Base-by-base conservation (phyloP, 2,888 invertebrate genomes). In the Cheilosia grossa region DNA sequence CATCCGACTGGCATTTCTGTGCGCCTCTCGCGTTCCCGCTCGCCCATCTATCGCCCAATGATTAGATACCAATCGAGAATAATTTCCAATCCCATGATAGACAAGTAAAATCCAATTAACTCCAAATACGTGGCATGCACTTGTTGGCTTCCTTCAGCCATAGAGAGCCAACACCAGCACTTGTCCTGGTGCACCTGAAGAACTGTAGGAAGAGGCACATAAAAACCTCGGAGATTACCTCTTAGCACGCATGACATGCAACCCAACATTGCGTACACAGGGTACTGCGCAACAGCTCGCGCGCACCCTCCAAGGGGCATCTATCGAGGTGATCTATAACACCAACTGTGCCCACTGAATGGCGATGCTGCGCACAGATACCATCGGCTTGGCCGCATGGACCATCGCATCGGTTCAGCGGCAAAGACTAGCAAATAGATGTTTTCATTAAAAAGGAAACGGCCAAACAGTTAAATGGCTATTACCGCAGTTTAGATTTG, bases 51-150 rank as follows among this genome's bases (percentile, higher is more conserved):
- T 77, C 75, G 83, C 15, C 61, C 75, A 69, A 85, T 85, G 85
- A 85, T 85, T 80, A 85, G 85, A 85, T 85, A 85, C 85, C 81
- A 72, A 85, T 85, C 81, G 85, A 81, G 81, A 88, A 88, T 88
- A 88, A 87, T 88, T 88, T 87, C 86, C 86, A 87, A 87, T 88
- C 86, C 87, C 88, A 82, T 88, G 88, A 88, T 87, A 87, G 85
- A 87, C 88, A 88, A 88, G 89, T 89, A 90, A 90, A 89, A 88
- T 89, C 90, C 91, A 91, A 91, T 91, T 91, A 91, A 89, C 89
- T 89, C 89, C 89, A 89, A 89, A 89, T 89, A 89, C 88, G 88
- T 85, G 87, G 87, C 83, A 88, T 88, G 87, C 81, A 85, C 81
- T 85, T 81, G 79, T 59, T 51, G 75, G 75, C 27, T 74, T 83